Evolutionary conservation across 2,113 vertebrate genomes (phyloP).

Genomic region (Chaetura pelagica): DNA sequence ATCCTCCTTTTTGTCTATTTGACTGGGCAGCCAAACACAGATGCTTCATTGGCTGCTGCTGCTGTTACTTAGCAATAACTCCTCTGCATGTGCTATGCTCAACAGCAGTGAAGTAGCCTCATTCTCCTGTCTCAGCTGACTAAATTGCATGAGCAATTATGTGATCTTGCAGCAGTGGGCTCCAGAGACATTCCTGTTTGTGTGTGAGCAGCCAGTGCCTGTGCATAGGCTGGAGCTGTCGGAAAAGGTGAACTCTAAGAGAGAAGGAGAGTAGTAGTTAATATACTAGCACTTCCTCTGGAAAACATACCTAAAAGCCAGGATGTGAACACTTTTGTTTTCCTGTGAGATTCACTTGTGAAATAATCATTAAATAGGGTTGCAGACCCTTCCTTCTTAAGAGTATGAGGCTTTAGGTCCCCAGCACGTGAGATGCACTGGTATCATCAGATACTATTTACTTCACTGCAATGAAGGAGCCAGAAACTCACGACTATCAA

Average conservation of each 20-base stretch:
- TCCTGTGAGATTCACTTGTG: background rate
- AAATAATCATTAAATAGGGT: background rate
- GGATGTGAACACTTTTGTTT: background rate
- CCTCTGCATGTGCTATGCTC: background rate
- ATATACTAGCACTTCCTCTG: background rate
- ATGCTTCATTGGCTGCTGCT: background rate
- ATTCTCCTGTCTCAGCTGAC: background rate
- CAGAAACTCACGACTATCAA: background rate
- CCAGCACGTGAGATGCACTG: background rate
- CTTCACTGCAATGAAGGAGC: background rate
- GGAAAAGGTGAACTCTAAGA: background rate
- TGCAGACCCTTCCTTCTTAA: background rate
- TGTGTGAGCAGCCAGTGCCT: background rate
- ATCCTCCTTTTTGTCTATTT: background rate
- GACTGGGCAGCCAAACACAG: background rate
- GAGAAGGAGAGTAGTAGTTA: background rate
- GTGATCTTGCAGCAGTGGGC: background rate
- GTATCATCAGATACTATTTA: background rate
- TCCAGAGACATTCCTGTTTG: background rate
- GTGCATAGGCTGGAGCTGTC: background rate
- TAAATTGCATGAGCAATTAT: background rate
- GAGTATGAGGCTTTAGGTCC: background rate
- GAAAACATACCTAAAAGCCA: background rate
- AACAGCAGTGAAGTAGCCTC: background rate
- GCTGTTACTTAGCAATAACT: background rate